Evolutionary conservation across 2,113 vertebrate genomes (phyloP).

Genomic region (Anoplopoma fimbria): DNA sequence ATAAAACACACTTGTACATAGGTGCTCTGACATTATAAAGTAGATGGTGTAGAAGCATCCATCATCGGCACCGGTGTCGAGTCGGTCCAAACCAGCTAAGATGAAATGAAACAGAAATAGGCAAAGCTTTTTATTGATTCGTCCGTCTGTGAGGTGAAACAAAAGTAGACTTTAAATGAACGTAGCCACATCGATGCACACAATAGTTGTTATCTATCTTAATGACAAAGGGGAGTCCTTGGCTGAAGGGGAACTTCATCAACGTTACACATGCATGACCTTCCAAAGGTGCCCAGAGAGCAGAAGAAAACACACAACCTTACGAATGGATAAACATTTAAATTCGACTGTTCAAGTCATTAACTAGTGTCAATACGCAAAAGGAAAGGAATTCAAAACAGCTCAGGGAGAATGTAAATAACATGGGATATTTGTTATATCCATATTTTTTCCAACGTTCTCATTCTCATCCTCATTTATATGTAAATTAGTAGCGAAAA

Average conservation of each 20-base stretch:
- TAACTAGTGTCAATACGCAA: constrained; percentile 21
- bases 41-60: not conserved
- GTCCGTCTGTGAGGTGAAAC: constrained; percentile 69
- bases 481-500: constrained; percentile 55
- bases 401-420: constrained; percentile 6
- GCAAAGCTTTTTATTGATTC: constrained; percentile 71
- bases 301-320: constrained; percentile 30
- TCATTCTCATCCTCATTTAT: constrained; percentile 58
- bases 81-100: constrained; percentile 35
- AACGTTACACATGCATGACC: constrained; percentile 71
- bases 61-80: constrained; percentile 21
- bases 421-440: not conserved
- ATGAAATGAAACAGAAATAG: constrained; percentile 71
- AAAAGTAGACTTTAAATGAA: constrained; percentile 73
- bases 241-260: constrained; percentile 75
- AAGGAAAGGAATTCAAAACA: not conserved
- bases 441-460: constrained; percentile 16
- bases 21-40: not conserved
- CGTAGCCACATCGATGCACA: constrained; percentile 63
- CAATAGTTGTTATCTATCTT: constrained; percentile 75
- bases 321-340: constrained; percentile 42
- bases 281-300: constrained; percentile 12
- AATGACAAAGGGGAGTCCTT: constrained; percentile 75
- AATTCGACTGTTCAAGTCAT: constrained; percentile 47
- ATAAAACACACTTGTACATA: not conserved